Percentiles rank a stretch among this genome's conserved stretches.
These are phyloP conservation scores for Psittacus erithacus DNA, from an alignment of 2,113 vertebrate species.

Conservation along the genomic window DNA sequence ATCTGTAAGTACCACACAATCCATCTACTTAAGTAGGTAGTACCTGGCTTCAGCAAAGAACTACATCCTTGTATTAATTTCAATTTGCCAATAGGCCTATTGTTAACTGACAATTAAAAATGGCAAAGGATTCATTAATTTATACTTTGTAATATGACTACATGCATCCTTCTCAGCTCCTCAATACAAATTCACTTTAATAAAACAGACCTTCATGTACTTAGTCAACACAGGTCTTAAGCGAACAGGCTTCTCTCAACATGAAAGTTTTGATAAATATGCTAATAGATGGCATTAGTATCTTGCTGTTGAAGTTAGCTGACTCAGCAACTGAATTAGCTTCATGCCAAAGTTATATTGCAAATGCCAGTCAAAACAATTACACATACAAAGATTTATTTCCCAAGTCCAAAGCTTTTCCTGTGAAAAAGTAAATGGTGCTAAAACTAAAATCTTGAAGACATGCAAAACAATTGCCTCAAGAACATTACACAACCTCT, in stretches of 20 bases:
- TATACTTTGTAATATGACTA: background rate
- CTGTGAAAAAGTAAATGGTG: background rate
- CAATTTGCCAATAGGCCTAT: background rate
- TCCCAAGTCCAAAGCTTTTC: background rate
- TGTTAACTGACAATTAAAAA: background rate
- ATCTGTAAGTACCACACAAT: background rate
- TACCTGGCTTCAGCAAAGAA: background rate
- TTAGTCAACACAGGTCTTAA: background rate
- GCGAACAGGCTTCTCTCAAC: background rate
- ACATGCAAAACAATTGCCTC: background rate
- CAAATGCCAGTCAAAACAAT: background rate
- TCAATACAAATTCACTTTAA: background rate
- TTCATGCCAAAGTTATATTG: background rate
- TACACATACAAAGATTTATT: background rate
- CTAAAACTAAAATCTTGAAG: background rate
- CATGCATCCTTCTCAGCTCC: background rate
- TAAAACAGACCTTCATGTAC: background rate
- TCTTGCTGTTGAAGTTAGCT: background rate
- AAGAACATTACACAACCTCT: background rate
- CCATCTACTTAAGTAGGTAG: background rate
- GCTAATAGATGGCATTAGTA: background rate
- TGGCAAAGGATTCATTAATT: background rate
- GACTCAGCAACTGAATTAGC: background rate
- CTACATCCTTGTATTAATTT: background rate
- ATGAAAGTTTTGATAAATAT: background rate